phyloP scores from a whole-genome alignment of 2,888 invertebrate species.

The Thalpophila matura region DNA sequence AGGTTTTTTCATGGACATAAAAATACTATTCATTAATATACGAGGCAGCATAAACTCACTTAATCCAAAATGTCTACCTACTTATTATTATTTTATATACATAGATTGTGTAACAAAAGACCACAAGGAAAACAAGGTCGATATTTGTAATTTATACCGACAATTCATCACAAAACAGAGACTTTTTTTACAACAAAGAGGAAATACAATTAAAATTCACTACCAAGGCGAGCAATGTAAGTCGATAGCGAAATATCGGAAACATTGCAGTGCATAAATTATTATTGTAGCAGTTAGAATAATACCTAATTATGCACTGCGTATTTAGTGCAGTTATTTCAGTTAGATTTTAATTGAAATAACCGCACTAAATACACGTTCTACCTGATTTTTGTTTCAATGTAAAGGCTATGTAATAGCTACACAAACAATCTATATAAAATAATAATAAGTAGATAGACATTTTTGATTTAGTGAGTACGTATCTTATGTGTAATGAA shows the following conservation, averaged over 20 bases:
- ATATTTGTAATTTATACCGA: not conserved
- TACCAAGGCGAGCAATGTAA: not conserved
- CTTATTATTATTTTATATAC: not conserved
- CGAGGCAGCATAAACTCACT: not conserved
- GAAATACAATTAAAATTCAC: conserved; percentile 5
- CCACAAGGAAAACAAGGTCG: conserved; percentile 13
- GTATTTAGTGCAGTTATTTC: no score
- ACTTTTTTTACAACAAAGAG: conserved; percentile 5
- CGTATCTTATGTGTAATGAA: conserved; percentile 3
- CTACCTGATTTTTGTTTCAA: not conserved
- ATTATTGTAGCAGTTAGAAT: not conserved
- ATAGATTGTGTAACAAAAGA: not conserved
- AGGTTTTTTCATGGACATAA: conserved; percentile 3
- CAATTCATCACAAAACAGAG: not conserved
- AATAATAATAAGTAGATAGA: not conserved
- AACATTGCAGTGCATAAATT: not conserved
- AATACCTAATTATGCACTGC: no score
- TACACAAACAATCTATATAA: not conserved
- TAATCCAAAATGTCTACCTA: not conserved
- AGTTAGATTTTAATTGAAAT: no score
- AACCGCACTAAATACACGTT: not conserved
- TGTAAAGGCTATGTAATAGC: no score
- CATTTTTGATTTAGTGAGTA: not conserved
- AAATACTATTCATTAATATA: not conserved
- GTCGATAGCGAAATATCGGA: not conserved